These are phyloP conservation scores for Alectoris magna DNA, from an alignment of 2,797 vertebrate genomes.

Conservation along the genomic window DNA sequence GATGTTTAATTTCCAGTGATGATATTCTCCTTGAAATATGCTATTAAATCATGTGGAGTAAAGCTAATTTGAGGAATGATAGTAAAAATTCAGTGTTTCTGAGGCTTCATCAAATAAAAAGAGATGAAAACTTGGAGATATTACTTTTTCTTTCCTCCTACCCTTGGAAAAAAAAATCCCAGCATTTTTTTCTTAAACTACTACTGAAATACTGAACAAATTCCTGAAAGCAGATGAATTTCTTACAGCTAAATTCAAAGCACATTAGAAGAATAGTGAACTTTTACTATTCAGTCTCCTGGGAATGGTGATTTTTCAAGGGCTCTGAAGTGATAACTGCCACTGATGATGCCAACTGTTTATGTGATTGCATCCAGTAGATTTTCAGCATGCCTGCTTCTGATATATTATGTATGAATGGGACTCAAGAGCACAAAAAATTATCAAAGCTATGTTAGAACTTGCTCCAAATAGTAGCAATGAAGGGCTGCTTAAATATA, in stretches of 20 bases:
- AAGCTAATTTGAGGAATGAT: neutral
- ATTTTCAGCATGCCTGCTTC: conserved; percentile 38
- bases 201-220: neutral
- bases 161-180: neutral
- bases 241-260: conserved; percentile 6
- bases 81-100: neutral
- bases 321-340: conserved; percentile 29
- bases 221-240: neutral
- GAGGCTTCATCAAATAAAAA: neutral
- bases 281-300: neutral
- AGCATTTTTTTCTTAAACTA: neutral
- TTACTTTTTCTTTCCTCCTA: neutral
- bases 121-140: neutral
- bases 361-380: neutral
- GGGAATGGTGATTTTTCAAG: conserved; percentile 1
- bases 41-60: neutral
- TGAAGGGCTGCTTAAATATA: neutral
- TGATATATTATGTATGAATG: neutral
- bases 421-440: conserved; percentile 41
- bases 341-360: neutral
- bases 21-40: neutral
- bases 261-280: neutral
- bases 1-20: neutral
- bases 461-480: neutral
- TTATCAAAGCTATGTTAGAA: neutral